Percentiles rank a stretch among this genome's conserved stretches.
Conservation (phyloP, 2,888 invertebrate species). For the Idaea aversata region DNA sequence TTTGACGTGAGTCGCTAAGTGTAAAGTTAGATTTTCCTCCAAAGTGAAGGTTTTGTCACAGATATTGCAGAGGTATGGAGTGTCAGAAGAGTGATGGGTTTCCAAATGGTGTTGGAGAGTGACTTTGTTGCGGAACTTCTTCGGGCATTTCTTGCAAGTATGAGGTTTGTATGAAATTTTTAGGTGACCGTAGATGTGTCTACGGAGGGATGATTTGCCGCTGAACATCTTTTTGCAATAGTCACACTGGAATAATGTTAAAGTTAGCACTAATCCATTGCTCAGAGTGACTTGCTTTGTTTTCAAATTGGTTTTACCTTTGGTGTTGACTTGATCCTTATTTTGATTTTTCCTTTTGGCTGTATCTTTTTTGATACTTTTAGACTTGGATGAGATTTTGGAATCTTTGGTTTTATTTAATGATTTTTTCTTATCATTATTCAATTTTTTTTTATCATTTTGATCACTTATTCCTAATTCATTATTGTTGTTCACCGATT, state of each 20-base stretch:
- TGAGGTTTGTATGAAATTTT: constrained; percentile 79
- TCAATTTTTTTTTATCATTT: constrained; percentile 34
- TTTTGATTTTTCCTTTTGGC: constrained; percentile 15
- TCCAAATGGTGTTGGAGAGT: constrained; percentile 83
- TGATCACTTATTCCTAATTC: constrained; percentile 58
- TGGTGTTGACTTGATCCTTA: constrained; percentile 21
- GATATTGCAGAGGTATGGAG: constrained; percentile 83
- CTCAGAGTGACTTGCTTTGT: constrained; percentile 37
- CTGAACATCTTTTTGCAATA: constrained; percentile 83
- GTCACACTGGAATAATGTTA: constrained; percentile 70
- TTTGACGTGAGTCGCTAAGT: constrained; percentile 85
- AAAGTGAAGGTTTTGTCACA: constrained; percentile 88
- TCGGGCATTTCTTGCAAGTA: constrained; percentile 82
- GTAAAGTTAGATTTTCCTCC: constrained; percentile 87
- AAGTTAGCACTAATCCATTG: constrained; percentile 42
- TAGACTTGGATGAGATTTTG: constrained; percentile 7
- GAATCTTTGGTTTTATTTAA: constrained; percentile 15
- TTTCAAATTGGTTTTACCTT: constrained; percentile 20
- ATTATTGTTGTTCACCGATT: constrained; percentile 67
- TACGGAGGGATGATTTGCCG: constrained; percentile 82
- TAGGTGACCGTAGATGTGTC: constrained; percentile 84
- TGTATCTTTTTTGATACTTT: constrained; percentile 16
- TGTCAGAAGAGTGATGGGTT: constrained; percentile 72
- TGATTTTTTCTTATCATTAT: not conserved
- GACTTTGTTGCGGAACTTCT: constrained; percentile 82